Conservation (phyloP, 53 echinoderm and acorn worm species). For the Glandiceps talaboti region DNA sequence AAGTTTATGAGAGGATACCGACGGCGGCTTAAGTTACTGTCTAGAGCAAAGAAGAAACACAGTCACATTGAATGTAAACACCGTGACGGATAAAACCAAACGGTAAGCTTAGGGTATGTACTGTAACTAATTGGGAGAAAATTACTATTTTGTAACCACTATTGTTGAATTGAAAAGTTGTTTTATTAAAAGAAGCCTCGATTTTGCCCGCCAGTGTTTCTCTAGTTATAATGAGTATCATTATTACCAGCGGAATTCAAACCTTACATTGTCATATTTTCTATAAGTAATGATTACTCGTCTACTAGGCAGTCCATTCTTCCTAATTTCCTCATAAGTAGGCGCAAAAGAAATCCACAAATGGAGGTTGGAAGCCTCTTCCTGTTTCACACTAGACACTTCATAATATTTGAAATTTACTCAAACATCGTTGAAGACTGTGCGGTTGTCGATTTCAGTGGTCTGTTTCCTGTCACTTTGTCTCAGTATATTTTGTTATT, state of each 20-base stretch:
- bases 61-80: too few species aligned
- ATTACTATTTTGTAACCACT: not conserved
- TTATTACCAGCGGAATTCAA: not conserved
- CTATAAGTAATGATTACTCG: not conserved
- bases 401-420: not conserved
- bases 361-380: not conserved
- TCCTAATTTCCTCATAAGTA: not conserved
- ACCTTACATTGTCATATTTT: not conserved
- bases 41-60: too few species aligned
- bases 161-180: not conserved
- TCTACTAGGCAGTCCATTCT: not conserved
- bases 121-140: not conserved
- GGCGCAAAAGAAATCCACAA: not conserved
- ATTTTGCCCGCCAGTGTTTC: not conserved
- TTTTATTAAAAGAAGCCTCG: not conserved
- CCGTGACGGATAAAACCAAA: too few species aligned
- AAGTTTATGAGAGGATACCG: too few species aligned
- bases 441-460: not conserved
- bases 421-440: not conserved
- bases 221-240: not conserved
- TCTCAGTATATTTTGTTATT: not conserved
- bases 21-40: too few species aligned
- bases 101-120: too few species aligned
- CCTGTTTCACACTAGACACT: not conserved
- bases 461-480: not conserved